Base-by-base conservation (phyloP, 2,797 vertebrate species). In the Pogoniulus pusillus region DNA sequence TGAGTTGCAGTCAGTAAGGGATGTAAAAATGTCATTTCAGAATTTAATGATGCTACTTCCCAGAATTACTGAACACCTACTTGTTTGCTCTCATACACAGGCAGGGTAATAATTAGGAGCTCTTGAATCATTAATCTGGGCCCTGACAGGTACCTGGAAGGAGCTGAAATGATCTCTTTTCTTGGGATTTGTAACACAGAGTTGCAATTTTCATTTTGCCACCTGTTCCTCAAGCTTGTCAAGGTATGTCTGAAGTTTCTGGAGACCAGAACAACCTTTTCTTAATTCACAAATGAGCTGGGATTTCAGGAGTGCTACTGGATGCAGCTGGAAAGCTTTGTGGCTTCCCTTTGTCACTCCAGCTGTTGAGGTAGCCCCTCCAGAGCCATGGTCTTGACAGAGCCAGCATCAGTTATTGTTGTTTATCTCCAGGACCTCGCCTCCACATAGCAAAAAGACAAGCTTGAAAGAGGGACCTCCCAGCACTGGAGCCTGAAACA, bases 91-190 rank as follows among this genome's bases (percentile, higher is more conserved):
- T 82, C 58, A 74, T 93, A 80, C 59, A 80, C 35, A 72, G 83
- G 80, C 79, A 75, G 63, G 78, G n/a, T n/a, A n/a, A 73, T 90
- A 93, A 91, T 86, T 89, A 93, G 72, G 47, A 96, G 75, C 72
- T 88, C 85, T 85, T 94, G 86, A 94, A 72, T 94, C 65, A 89
- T 91, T 91, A 91, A 70, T 95, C 83, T 88, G 84, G 65, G 41
- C 92, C 63, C 57, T 32, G 12, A 70, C 47, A 4, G 4, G 65
- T 82, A 60, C 89, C 79, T 90, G 82, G 63, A 85, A 91, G 34
- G 63, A 91, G 73, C 60, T 72, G 64, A 87, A 93, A 87, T 73
- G 6, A 35, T 90, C 86, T 73, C 6, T 82, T 91, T 84, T 39
- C 68, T 92, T 92, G 69, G 45, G 49, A 65, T 94, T 82, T 82